These are phyloP conservation scores for Archivesica marissinica DNA, from an alignment of 1,140 invertebrate genomes.

Conservation along the genomic window DNA sequence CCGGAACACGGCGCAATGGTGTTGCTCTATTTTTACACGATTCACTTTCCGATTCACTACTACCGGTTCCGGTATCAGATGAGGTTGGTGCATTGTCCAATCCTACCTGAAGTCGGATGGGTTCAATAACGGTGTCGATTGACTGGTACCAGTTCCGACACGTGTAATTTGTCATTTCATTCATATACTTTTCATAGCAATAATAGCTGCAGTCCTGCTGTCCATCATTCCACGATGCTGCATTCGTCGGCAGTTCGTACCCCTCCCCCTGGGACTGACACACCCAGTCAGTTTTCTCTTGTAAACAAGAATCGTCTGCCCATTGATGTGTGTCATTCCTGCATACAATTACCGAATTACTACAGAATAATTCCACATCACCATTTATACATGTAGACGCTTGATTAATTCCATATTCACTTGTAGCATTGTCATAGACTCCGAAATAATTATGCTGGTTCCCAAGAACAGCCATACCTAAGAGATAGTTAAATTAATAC, in stretches of 20 bases:
- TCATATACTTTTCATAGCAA: slow-evolving; percentile 17
- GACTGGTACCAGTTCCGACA: neutral
- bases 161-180: neutral
- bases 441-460: too few species aligned
- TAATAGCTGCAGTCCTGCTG: slow-evolving; percentile 8
- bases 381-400: neutral
- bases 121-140: neutral
- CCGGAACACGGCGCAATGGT: slow-evolving; percentile 43
- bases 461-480: too few species aligned
- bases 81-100: slow-evolving; percentile 8
- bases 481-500: too few species aligned
- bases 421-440: too few species aligned
- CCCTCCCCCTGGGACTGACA: neutral
- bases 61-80: neutral
- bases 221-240: neutral
- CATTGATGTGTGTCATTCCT: neutral
- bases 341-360: neutral
- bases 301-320: neutral
- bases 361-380: neutral
- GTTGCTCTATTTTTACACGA: neutral
- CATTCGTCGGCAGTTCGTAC: neutral
- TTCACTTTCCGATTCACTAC: slow-evolving; percentile 13
- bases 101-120: neutral
- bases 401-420: too few species aligned
- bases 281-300: neutral